Evolutionary conservation across 2,113 vertebrate genomes (phyloP), one percentile per base, ranked within the genome.

Genomic region (Pogonocichla stellata): DNA sequence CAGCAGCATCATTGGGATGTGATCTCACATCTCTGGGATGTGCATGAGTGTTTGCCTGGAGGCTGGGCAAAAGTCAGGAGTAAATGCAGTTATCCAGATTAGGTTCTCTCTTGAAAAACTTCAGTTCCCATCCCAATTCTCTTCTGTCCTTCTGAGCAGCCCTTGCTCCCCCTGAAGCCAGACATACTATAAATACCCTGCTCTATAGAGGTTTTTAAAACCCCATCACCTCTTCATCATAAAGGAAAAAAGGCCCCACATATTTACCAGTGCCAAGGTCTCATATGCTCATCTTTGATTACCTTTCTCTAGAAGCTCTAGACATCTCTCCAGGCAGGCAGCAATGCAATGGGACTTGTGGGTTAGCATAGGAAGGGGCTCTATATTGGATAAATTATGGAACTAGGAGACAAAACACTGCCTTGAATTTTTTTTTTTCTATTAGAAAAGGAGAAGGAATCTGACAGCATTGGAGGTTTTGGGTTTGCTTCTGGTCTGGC

Each of bases 271-370:
- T 84, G 54, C 60, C 51, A 85, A 81, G 25, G 9, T 16, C 22
- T 51, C 16, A 8, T 4, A 6, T 57, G 22, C 14, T 15, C 10
- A 2, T 13, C 61, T 86, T 64, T 69, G 18, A 64, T 79, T 1
- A 1, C 22, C 69, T 16, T 47, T 43, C 29, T 74, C 47, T 57
- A 5, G 0, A 61, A 73, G 50, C 56, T 66, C 81, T 57, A 14
- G 50, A 45, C 10, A 4, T 38, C 34, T 71, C 54, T 51, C 47
- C 25, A 50, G 61, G 43, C 47, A 79, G 48, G 28, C 3, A 42
- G 51, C 29, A 57, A 22, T 19, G 33, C 0, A 1, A 12, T 61
- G 58, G 16, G 26, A 11, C 40, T 31, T 23, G 53, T 1, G 1
- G 18, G 13, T 47, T 79, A 79, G 34, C 1, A 0, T 33, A 28